Percentiles rank a stretch among this genome's conserved stretches.
Conservation (phyloP, 2,797 vertebrate species). For the Chrosomus eos region DNA sequence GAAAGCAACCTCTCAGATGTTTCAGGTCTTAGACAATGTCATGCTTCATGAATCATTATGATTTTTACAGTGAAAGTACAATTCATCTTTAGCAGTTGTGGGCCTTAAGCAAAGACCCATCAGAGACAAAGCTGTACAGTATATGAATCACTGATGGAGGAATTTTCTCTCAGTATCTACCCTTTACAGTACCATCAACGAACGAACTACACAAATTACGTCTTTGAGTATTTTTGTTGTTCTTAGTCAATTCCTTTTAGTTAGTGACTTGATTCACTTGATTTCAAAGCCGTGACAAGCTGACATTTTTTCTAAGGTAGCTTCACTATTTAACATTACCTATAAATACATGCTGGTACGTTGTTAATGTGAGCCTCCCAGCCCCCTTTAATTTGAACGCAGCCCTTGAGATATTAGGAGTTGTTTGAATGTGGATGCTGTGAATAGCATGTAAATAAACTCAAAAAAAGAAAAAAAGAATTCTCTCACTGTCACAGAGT, state of each 20-base stretch:
- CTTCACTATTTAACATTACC: background rate
- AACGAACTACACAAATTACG: background rate
- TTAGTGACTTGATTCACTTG: background rate
- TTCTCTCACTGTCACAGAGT: background rate
- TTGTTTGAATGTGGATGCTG: background rate
- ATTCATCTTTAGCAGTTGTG: constrained; percentile 1
- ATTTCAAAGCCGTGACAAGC: background rate
- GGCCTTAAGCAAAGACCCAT: background rate
- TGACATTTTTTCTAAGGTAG: background rate
- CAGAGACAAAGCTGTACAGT: background rate
- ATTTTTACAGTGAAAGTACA: constrained; percentile 9
- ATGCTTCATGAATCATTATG: background rate
- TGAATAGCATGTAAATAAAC: constrained; percentile 4
- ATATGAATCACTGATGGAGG: background rate
- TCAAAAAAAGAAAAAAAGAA: background rate
- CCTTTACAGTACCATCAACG: background rate
- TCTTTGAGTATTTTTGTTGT: background rate
- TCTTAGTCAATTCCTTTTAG: background rate
- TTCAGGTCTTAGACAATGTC: constrained; percentile 14
- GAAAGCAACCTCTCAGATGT: constrained; percentile 4
- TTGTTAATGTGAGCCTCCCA: background rate
- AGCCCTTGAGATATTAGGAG: background rate
- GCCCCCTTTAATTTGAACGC: background rate
- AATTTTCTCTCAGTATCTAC: background rate
- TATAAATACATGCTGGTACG: background rate